Percentiles rank a stretch among this genome's conserved stretches.
Conservation (phyloP, 2,888 invertebrate genomes). For the Acleris cristana region DNA sequence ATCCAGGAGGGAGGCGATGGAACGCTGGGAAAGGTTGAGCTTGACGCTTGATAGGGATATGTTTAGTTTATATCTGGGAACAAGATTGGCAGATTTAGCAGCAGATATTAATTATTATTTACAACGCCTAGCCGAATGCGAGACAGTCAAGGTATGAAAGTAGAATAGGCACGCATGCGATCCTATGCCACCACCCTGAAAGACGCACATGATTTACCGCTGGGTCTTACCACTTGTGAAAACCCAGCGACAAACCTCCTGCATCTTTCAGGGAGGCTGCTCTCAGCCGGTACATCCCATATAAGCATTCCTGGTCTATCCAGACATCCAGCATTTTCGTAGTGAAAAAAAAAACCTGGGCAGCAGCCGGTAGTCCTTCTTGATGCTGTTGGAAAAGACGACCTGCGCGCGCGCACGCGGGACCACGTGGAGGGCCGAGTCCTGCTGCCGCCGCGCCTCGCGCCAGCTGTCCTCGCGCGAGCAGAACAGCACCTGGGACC, state of each 20-base stretch:
- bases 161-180: too few species aligned
- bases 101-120: too few species aligned
- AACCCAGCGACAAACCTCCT: too few species aligned
- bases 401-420: conserved; percentile 87
- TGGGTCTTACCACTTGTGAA: too few species aligned
- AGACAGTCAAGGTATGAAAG: too few species aligned
- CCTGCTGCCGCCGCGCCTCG: conserved; percentile 86
- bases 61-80: conserved; percentile 89
- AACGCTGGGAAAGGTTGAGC: conserved; percentile 89
- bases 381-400: conserved; percentile 89
- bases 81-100: conserved; percentile 20
- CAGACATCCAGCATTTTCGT: too few species aligned
- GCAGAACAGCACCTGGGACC: conserved; percentile 78
- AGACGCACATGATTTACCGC: too few species aligned
- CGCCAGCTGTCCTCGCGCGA: conserved; percentile 89
- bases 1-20: conserved; percentile 86
- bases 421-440: conserved; percentile 89
- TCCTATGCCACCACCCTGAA: too few species aligned
- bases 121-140: too few species aligned
- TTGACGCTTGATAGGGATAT: conserved; percentile 88
- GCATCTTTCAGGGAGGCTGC: too few species aligned
- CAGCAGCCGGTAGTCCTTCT: conserved; percentile 87
- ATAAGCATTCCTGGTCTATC: too few species aligned
- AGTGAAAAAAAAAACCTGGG: conserved; percentile 58
- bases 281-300: too few species aligned